Conservation (phyloP, 2,888 invertebrate species). For the Callyntrura guangdongensis region DNA sequence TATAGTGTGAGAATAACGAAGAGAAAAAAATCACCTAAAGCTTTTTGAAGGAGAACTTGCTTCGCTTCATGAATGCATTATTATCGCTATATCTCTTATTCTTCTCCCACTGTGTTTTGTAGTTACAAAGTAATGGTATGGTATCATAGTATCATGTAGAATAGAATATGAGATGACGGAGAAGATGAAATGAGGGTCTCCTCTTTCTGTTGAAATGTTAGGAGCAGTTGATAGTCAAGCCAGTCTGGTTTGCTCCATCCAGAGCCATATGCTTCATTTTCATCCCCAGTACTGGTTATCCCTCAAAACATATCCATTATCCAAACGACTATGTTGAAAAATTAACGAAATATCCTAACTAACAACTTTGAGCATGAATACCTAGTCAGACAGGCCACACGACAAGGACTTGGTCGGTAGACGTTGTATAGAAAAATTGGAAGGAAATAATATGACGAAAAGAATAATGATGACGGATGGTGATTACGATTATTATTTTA, state of each 20-base stretch:
- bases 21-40: constrained; percentile 45
- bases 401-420: background rate
- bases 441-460: constrained; percentile 33
- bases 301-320: constrained; percentile 38
- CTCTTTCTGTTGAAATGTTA: constrained; percentile 10
- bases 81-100: background rate
- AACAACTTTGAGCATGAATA: background rate
- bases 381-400: too few relatives aligned
- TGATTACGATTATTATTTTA: background rate
- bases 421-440: background rate
- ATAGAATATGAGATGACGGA: constrained; percentile 1
- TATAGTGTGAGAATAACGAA: constrained; percentile 49
- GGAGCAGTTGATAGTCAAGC: background rate
- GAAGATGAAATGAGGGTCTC: constrained; percentile 22
- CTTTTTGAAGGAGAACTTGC: constrained; percentile 65
- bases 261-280: constrained; percentile 49
- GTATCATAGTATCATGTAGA: background rate
- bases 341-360: too few relatives aligned
- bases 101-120: background rate
- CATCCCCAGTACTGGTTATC: constrained; percentile 20
- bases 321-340: too few relatives aligned
- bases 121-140: background rate
- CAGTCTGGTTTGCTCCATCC: constrained; percentile 38
- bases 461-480: background rate
- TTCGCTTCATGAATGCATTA: constrained; percentile 21